Conservation (phyloP, 1,140 invertebrate species). For the Drosophila yakuba region DNA sequence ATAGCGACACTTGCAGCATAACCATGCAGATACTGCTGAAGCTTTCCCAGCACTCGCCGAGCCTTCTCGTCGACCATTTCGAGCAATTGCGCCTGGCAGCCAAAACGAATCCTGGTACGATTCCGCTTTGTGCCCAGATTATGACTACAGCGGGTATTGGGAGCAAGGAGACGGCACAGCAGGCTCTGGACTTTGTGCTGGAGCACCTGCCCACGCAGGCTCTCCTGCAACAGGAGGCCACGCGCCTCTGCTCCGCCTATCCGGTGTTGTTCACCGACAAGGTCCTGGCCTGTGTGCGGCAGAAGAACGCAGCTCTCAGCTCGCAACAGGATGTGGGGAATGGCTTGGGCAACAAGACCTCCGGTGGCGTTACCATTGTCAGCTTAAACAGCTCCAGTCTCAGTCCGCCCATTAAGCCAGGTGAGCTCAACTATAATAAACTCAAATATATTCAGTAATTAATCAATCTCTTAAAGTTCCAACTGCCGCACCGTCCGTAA, state of each 20-base stretch:
- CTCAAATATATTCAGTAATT: neutral
- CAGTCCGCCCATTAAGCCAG: conserved; percentile 50
- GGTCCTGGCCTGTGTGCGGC: conserved; percentile 89
- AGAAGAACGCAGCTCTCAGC: conserved; percentile 86
- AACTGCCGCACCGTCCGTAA: conserved; percentile 32
- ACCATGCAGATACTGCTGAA: conserved; percentile 92
- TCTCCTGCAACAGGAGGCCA: conserved; percentile 90
- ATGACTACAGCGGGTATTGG: conserved; percentile 88
- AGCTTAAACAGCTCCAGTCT: conserved; percentile 86
- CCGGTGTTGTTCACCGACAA: conserved; percentile 91
- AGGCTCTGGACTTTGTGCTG: conserved; percentile 92
- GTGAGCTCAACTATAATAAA: neutral
- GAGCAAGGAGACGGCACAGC: conserved; percentile 90
- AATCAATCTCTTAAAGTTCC: conserved; percentile 10
- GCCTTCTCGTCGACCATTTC: conserved; percentile 89
- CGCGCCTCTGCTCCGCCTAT: conserved; percentile 90
- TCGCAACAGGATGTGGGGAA: conserved; percentile 86
- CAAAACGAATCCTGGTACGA: conserved; percentile 88
- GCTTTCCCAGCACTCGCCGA: conserved; percentile 89
- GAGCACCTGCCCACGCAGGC: conserved; percentile 90
- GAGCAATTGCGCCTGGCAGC: conserved; percentile 89
- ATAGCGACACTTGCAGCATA: conserved; percentile 86
- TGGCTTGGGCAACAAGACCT: conserved; percentile 85
- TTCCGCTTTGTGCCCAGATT: conserved; percentile 88
- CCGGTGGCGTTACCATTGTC: conserved; percentile 90